Percentiles rank a stretch among this genome's conserved stretches.
Conservation (phyloP, 2,888 invertebrate species). For the Hedya salicella region DNA sequence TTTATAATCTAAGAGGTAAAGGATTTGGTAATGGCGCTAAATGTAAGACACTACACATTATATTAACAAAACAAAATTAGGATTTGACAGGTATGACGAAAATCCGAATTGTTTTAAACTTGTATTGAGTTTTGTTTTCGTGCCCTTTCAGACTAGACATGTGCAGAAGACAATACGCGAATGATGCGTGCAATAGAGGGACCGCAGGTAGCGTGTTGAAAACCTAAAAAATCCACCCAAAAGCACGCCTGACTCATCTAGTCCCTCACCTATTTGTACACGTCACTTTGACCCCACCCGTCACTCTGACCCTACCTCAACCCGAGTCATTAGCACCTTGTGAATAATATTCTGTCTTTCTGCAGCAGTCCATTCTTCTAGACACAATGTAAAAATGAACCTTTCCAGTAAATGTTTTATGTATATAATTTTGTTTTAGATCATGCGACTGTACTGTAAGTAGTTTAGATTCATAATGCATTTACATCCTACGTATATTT, state of each 20-base stretch:
- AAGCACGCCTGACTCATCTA: constrained; percentile 73
- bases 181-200: constrained; percentile 98
- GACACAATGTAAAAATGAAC: constrained; percentile 51
- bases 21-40: constrained; percentile 85
- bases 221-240: constrained; percentile 61
- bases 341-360: constrained; percentile 80
- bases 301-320: constrained; percentile 53
- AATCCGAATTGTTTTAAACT: constrained; percentile 46
- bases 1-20: constrained; percentile 78
- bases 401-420: constrained; percentile 44
- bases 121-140: constrained; percentile 83
- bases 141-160: constrained; percentile 97
- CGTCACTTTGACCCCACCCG: constrained; percentile 56
- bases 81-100: constrained; percentile 33
- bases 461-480: constrained; percentile 42
- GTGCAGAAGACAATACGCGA: constrained; percentile 98
- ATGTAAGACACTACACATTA: constrained; percentile 53
- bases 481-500: constrained; percentile 50
- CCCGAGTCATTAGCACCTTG: constrained; percentile 80
- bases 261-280: constrained; percentile 58
- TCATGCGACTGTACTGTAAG: constrained; percentile 42
- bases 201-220: constrained; percentile 94
- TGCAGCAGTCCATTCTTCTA: constrained; percentile 65
- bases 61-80: constrained; percentile 40
- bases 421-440: constrained; percentile 46